These are phyloP conservation scores for Henicopernis longicauda DNA, from an alignment of 2,113 vertebrate genomes.

Conservation along the genomic window DNA sequence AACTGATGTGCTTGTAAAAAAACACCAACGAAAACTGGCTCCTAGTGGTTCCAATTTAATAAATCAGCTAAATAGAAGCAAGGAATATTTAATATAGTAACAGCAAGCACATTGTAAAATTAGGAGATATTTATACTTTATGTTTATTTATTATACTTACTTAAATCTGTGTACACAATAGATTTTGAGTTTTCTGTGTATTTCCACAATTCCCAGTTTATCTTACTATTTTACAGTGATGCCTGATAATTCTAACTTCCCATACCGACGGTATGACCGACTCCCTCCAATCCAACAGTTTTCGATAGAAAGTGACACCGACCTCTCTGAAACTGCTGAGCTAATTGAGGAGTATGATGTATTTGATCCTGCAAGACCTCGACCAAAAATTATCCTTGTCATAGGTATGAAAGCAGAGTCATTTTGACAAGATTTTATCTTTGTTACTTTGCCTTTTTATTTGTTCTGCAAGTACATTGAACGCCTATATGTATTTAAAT, in stretches of 20 bases:
- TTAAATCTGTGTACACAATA: not conserved
- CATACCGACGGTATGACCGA: slow-evolving; percentile 92
- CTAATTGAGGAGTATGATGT: slow-evolving; percentile 98
- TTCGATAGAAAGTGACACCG: slow-evolving; percentile 97
- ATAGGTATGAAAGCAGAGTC: slow-evolving; percentile 80
- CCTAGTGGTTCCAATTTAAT: not conserved
- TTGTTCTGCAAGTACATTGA: not conserved
- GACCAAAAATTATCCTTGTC: slow-evolving; percentile 94
- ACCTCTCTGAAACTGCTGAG: slow-evolving; percentile 96
- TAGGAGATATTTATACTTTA: not conserved
- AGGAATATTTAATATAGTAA: not conserved
- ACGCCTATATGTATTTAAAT: not conserved
- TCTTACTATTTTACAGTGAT: slow-evolving; percentile 81
- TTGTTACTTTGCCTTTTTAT: not conserved
- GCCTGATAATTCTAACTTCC: slow-evolving; percentile 92
- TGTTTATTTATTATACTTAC: not conserved
- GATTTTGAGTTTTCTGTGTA: not conserved
- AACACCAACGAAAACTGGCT: not conserved
- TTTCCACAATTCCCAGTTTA: slow-evolving; percentile 41
- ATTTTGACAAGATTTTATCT: not conserved
- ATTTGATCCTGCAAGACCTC: slow-evolving; percentile 88
- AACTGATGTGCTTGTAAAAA: not conserved
- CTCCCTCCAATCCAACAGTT: slow-evolving; percentile 98
- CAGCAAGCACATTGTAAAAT: not conserved
- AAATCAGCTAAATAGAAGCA: not conserved